Conservation (phyloP, 2,888 invertebrate species). For the Carcina quercana region DNA sequence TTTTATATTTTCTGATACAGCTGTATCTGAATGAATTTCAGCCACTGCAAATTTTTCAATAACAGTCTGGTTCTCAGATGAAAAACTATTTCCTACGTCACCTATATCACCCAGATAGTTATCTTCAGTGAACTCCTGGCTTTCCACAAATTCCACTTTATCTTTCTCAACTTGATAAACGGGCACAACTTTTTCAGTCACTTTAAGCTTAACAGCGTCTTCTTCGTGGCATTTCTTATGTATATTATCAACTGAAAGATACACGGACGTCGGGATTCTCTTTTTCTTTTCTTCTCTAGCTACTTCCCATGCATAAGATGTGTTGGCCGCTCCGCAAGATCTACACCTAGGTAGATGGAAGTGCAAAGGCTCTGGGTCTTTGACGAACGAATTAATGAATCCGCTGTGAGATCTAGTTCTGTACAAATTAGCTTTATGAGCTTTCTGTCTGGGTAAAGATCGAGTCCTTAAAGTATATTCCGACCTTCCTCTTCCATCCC, state of each 20-base stretch:
- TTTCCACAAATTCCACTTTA: conserved; percentile 49
- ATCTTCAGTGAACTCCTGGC: conserved; percentile 63
- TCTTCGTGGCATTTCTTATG: conserved; percentile 37
- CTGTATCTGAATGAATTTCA: conserved; percentile 30
- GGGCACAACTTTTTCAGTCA: conserved; percentile 35
- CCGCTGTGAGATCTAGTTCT: conserved; percentile 59
- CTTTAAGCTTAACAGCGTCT: conserved; percentile 29
- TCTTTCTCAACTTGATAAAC: conserved; percentile 34
- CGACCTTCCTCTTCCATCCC: conserved; percentile 43
- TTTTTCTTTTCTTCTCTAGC: conserved; percentile 22
- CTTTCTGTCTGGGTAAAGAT: conserved; percentile 38
- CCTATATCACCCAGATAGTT: conserved; percentile 51
- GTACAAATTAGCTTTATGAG: conserved; percentile 25
- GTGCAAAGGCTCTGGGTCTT: conserved; percentile 53
- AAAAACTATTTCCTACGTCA: conserved; percentile 45
- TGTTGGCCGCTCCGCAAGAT: conserved; percentile 39
- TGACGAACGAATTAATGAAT: conserved; percentile 50
- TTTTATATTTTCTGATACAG: conserved; percentile 27
- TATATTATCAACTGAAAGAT: conserved; percentile 47
- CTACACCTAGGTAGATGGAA: conserved; percentile 57
- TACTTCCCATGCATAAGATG: conserved; percentile 37
- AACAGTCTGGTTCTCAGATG: conserved; percentile 44
- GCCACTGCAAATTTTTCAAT: conserved; percentile 24
- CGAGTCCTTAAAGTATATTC: conserved; percentile 37
- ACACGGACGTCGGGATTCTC: conserved; percentile 22